A percentile compares a stretch with the other conserved stretches of the same genome.
phyloP scores from a whole-genome alignment of 2,888 invertebrate genomes.

The Acholoe squamosa region DNA sequence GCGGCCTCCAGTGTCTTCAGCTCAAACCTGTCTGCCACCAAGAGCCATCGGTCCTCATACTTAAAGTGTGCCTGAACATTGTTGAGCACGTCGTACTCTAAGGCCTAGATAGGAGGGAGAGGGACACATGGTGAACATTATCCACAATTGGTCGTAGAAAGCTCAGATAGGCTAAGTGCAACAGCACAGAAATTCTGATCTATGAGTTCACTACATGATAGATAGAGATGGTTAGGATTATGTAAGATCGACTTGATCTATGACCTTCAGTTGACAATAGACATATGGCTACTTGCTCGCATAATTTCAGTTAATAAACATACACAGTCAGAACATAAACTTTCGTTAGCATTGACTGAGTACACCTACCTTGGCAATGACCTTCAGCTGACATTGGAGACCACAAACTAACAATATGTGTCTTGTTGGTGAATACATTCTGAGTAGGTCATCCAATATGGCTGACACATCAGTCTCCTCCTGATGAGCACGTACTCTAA shows the following conservation, averaged over 20 bases:
- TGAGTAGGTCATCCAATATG: not conserved
- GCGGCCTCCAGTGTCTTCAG: not conserved
- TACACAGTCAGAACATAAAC: too few relatives aligned
- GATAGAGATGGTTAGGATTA: too few relatives aligned
- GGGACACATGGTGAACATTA: too few relatives aligned
- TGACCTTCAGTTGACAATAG: too few relatives aligned
- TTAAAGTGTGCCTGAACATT: constrained; percentile 20
- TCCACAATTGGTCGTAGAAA: too few relatives aligned
- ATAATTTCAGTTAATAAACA: too few relatives aligned
- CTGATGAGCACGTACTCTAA: constrained; percentile 30
- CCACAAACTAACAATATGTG: constrained; percentile 21
- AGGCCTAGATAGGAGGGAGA: not conserved
- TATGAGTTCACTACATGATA: too few relatives aligned
- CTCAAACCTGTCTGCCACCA: constrained; percentile 40
- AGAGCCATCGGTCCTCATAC: constrained; percentile 47
- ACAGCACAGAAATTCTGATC: too few relatives aligned
- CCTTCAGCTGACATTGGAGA: constrained; percentile 37
- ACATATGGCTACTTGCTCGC: too few relatives aligned
- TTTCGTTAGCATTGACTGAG: too few relatives aligned
- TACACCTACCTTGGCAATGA: not conserved
- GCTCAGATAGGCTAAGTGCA: too few relatives aligned
- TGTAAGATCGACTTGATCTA: too few relatives aligned
- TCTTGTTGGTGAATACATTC: not conserved
- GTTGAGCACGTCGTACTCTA: not conserved
- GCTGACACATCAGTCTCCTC: not conserved